Evolutionary conservation across 2,888 invertebrate species (phyloP).

Genomic region (Dynastes grantii): DNA sequence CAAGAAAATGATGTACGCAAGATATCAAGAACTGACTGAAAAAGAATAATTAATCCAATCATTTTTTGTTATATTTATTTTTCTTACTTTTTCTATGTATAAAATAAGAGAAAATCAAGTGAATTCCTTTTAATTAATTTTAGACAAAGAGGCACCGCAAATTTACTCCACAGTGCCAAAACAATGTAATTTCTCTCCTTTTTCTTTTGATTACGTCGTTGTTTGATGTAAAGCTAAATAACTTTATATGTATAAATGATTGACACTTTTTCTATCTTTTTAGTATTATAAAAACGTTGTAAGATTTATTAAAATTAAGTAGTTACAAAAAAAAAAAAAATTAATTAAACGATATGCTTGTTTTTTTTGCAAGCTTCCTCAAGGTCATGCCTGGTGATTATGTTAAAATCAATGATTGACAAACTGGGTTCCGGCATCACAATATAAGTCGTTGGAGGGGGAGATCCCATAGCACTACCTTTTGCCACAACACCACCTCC

Average conservation of each 20-base stretch:
- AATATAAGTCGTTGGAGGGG: conserved; percentile 65
- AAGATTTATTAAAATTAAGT: conserved; percentile 7
- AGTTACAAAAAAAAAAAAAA: conserved; percentile 7
- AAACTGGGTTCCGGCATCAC: conserved; percentile 77
- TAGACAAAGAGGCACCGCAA: neutral
- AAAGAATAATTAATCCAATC: conserved; percentile 67
- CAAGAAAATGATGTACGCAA: conserved; percentile 90
- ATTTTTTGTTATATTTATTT: conserved; percentile 3
- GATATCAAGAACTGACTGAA: conserved; percentile 87
- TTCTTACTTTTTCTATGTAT: neutral
- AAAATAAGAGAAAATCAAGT: neutral
- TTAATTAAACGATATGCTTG: conserved; percentile 51
- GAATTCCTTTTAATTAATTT: neutral
- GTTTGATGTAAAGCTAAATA: too few relatives aligned
- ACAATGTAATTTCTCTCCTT: conserved; percentile 1
- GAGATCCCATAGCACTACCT: conserved; percentile 54
- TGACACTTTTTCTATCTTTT: conserved; percentile 28
- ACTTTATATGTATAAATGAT: conserved; percentile 11
- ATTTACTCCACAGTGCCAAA: conserved; percentile 11
- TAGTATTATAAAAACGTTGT: conserved; percentile 17
- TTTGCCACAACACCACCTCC: conserved; percentile 46
- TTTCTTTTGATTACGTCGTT: too few relatives aligned
- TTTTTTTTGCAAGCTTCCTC: conserved; percentile 68
- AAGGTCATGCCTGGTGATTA: conserved; percentile 61
- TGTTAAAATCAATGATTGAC: conserved; percentile 76